Evolutionary conservation across 2,888 invertebrate genomes (phyloP).

Genomic region (Acanthacorydalis orientalis): DNA sequence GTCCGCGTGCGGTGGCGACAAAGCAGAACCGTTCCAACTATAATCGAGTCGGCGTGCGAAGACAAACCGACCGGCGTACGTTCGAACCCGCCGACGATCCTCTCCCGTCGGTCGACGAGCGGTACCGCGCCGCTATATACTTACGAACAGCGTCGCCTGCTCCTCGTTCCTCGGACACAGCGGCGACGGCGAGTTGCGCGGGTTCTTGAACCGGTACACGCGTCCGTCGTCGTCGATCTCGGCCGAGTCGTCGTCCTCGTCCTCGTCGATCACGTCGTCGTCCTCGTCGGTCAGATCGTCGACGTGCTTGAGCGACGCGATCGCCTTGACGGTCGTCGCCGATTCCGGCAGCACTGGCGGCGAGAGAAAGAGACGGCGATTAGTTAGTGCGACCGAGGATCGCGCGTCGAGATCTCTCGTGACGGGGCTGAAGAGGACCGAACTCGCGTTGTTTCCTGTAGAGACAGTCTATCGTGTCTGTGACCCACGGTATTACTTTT

Average conservation of each 20-base stretch:
- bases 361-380: no score
- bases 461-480: no score
- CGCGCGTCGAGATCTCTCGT: no score
- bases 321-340: conserved; percentile 22
- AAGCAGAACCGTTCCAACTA: neutral
- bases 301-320: conserved; percentile 11
- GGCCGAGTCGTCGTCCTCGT: conserved; percentile 32
- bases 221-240: conserved; percentile 64
- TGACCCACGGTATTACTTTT: no score
- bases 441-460: no score
- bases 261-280: conserved; percentile 31
- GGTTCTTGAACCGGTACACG: conserved; percentile 58
- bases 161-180: conserved; percentile 75
- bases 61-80: neutral
- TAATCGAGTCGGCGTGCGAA: neutral
- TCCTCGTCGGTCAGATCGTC: conserved; percentile 22
- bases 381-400: no score
- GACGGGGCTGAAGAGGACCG: no score
- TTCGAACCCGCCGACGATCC: no score
- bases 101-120: no score
- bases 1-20: no score
- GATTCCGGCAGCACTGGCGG: conserved; percentile 8
- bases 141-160: conserved; percentile 58
- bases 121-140: no score
- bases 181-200: conserved; percentile 72